Percentiles rank a stretch among this genome's conserved stretches.
phyloP scores from a whole-genome alignment of 2,888 invertebrate genomes.

The Meteorus cinctellus region DNA sequence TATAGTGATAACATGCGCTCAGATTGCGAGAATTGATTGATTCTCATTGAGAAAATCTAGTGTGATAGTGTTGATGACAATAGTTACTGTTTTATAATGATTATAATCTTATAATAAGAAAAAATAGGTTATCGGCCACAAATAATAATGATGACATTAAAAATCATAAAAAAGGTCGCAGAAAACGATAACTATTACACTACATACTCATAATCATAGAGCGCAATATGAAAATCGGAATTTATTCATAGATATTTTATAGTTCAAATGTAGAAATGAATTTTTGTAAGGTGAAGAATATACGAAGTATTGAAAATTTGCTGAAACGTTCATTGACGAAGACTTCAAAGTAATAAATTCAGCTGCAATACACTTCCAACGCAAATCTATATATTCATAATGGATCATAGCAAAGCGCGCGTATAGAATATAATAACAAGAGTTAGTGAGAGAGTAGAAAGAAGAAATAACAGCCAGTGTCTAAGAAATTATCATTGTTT shows the following conservation, averaged over 20 bases:
- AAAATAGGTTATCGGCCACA: slow-evolving; percentile 7
- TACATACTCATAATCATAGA: background rate
- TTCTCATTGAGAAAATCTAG: slow-evolving; percentile 32
- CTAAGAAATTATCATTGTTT: slow-evolving; percentile 10
- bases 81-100: slow-evolving; percentile 24
- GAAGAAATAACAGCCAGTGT: background rate
- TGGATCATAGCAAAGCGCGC: background rate
- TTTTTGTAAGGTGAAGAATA: background rate
- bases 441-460: background rate
- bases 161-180: slow-evolving; percentile 6
- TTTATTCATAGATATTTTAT: background rate
- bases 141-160: background rate
- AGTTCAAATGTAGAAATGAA: background rate
- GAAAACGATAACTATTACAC: background rate
- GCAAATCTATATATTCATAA: slow-evolving; percentile 2
- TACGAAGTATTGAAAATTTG: background rate
- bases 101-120: slow-evolving; percentile 28
- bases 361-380: background rate
- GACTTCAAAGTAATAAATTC: background rate
- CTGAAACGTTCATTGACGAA: background rate
- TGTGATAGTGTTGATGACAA: slow-evolving; percentile 43
- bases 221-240: background rate
- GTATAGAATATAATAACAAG: background rate
- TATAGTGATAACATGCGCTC: slow-evolving; percentile 37
- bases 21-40: slow-evolving; percentile 35